Percentiles rank a stretch among this genome's conserved stretches.
These are phyloP conservation scores for Trissolcus japonicus DNA, from an alignment of 2,888 invertebrate genomes.

Conservation along the genomic window DNA sequence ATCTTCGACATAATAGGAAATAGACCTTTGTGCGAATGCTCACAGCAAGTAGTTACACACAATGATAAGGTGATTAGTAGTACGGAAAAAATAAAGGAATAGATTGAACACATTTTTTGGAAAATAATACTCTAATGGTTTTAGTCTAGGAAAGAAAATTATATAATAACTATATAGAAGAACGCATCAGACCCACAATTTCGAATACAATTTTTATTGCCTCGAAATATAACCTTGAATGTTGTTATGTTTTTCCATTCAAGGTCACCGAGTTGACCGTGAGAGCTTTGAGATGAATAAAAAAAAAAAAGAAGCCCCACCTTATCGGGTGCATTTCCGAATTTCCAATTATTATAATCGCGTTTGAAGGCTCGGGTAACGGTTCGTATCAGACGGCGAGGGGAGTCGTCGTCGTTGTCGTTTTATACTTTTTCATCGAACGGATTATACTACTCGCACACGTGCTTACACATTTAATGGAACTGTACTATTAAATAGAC, in stretches of 20 bases:
- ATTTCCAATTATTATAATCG: conserved; percentile 53
- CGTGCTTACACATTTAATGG: conserved; percentile 55
- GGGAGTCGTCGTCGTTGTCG: conserved; percentile 40
- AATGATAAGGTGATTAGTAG: conserved; percentile 2
- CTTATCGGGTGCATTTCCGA: conserved; percentile 27
- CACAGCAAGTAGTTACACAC: neutral
- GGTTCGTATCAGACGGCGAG: conserved; percentile 41
- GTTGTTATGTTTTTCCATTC: too few species aligned
- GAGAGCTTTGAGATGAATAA: too few species aligned
- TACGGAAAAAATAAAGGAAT: too few species aligned
- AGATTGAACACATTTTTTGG: too few species aligned
- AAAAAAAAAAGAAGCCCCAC: neutral
- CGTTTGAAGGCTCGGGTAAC: conserved; percentile 51
- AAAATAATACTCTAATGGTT: too few species aligned
- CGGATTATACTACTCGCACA: conserved; percentile 49
- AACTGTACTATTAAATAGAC: conserved; percentile 48
- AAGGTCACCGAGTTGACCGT: too few species aligned
- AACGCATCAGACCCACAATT: too few species aligned
- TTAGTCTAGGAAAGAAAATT: too few species aligned
- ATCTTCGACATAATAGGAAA: conserved; percentile 1
- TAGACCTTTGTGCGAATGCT: neutral
- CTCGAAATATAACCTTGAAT: too few species aligned
- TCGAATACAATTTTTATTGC: too few species aligned
- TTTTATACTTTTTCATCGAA: conserved; percentile 49
- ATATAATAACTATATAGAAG: too few species aligned